Evolutionary conservation across 2,797 vertebrate species (phyloP).

Genomic region (Gorsachius magnificus): DNA sequence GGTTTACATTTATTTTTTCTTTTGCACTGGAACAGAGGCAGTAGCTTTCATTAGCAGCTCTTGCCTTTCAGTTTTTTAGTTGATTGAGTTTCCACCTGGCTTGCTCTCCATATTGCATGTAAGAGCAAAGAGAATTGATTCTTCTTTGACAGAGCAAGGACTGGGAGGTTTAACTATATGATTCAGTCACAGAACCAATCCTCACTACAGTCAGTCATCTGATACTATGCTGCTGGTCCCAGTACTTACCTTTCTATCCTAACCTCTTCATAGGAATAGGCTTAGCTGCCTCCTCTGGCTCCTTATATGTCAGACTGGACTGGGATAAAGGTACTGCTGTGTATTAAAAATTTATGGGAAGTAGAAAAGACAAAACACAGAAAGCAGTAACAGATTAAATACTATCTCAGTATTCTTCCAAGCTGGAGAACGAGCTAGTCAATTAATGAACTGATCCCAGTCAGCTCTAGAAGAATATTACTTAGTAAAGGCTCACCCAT

Average conservation of each 20-base stretch:
- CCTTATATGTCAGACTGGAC: background rate
- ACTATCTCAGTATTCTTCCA: background rate
- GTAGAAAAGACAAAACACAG: background rate
- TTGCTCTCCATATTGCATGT: background rate
- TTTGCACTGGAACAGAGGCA: background rate
- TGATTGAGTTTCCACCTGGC: constrained; percentile 1
- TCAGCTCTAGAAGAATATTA: background rate
- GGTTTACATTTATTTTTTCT: background rate
- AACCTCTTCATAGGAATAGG: background rate
- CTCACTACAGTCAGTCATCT: background rate
- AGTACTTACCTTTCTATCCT: background rate
- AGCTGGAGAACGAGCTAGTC: background rate
- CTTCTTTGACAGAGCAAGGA: background rate
- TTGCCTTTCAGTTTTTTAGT: background rate
- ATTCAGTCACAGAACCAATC: constrained; percentile 17
- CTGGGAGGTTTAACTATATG: background rate
- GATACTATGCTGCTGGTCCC: background rate
- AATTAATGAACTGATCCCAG: background rate
- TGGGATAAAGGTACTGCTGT: background rate
- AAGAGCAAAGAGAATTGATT: background rate
- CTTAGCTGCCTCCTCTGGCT: background rate
- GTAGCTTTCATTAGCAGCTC: background rate
- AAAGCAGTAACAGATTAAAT: background rate
- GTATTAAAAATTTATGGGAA: background rate
- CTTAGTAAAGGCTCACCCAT: background rate